Percentiles rank a stretch among this genome's conserved stretches.
Conservation (phyloP, 2,113 vertebrate genomes). For the Ceuthmochares aereus region DNA sequence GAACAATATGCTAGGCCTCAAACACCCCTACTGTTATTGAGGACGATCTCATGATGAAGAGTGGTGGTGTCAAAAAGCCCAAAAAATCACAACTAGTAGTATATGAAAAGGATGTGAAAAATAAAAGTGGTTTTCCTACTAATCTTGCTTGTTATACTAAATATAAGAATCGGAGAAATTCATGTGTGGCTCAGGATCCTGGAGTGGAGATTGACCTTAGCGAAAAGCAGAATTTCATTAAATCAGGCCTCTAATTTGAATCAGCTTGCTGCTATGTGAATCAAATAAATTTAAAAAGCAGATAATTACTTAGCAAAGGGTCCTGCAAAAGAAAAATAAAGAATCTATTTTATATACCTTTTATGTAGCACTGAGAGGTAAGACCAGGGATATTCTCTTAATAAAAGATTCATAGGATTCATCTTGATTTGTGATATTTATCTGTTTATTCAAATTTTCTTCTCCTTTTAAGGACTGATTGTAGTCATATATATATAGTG, state of each 20-base stretch:
- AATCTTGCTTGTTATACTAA: neutral
- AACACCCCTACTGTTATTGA: neutral
- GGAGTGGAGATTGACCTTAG: neutral
- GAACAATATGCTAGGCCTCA: conserved; percentile 40
- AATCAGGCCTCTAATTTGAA: neutral
- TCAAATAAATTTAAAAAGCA: neutral
- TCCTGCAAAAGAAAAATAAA: neutral
- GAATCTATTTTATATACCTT: neutral
- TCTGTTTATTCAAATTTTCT: neutral
- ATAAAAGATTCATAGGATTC: neutral
- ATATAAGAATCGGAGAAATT: neutral
- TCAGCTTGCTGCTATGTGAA: neutral
- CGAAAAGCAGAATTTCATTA: neutral
- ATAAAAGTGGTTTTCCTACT: neutral
- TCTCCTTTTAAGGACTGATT: neutral
- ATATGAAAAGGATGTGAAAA: neutral
- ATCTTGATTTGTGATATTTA: neutral
- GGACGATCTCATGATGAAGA: neutral
- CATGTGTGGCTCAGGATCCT: neutral
- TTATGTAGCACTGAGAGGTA: neutral
- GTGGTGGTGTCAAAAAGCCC: neutral
- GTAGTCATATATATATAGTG: neutral
- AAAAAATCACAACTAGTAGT: neutral
- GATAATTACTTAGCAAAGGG: neutral
- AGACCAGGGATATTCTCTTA: neutral